These are phyloP conservation scores for Vicugna pacos DNA, from an alignment of 2,113 vertebrate species.

Conservation along the genomic window DNA sequence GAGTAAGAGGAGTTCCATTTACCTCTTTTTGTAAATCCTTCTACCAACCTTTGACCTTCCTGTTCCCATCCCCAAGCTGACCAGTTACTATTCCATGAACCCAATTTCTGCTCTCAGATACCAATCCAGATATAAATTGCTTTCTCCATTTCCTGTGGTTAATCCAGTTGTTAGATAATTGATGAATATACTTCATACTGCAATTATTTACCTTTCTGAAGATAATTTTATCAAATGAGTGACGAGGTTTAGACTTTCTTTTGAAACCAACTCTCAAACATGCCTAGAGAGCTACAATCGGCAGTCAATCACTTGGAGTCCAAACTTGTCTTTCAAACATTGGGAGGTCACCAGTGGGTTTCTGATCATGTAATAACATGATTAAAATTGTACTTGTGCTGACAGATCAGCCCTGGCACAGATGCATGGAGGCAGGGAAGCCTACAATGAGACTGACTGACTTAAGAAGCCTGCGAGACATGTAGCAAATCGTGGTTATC, in stretches of 20 bases:
- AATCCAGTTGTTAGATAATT: background rate
- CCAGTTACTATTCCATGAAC: background rate
- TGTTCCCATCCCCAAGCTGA: background rate
- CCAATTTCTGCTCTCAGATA: background rate
- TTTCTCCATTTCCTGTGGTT: constrained; percentile 37
- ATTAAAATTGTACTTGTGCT: background rate
- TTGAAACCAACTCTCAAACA: background rate
- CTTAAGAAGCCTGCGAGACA: background rate
- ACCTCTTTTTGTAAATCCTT: background rate
- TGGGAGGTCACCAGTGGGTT: background rate
- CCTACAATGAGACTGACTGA: background rate
- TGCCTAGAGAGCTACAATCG: background rate
- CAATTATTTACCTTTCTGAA: constrained; percentile 9
- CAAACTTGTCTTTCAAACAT: background rate
- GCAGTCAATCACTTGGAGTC: background rate
- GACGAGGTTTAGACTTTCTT: background rate
- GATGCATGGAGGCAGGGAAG: background rate
- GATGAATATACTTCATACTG: background rate
- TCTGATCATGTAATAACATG: background rate
- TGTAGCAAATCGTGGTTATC: background rate
- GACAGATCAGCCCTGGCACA: background rate
- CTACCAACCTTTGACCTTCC: background rate
- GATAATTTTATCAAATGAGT: background rate
- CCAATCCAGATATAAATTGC: background rate
- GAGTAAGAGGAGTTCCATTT: background rate